Conservation (phyloP, 2,797 vertebrate species). For the Clarias fuscus region DNA sequence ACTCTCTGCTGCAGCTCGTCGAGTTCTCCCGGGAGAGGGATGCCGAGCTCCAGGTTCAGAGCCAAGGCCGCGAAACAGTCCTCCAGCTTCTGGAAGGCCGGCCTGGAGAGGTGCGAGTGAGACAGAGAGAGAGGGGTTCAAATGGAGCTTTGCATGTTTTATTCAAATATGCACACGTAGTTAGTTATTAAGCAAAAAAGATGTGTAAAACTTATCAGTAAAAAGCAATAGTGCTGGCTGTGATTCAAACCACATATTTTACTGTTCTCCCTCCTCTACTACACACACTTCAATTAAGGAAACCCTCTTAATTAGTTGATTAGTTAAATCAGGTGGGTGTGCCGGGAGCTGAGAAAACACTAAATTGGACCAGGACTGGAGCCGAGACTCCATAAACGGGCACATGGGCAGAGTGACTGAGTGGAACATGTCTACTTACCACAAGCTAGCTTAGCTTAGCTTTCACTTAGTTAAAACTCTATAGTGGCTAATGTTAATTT, state of each 20-base stretch:
- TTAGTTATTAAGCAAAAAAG: neutral
- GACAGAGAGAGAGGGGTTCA: neutral
- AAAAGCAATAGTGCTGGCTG: neutral
- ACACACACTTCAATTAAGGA: too few species aligned
- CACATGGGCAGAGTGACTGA: too few species aligned
- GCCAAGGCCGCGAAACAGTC: constrained; percentile 91
- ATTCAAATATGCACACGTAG: neutral
- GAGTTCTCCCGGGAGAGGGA: constrained; percentile 90
- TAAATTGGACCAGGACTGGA: too few species aligned
- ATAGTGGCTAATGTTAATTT: too few species aligned
- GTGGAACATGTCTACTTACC: too few species aligned
- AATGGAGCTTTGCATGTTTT: neutral
- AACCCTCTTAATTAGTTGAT: too few species aligned
- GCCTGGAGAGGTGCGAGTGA: constrained; percentile 69
- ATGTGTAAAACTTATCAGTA: neutral
- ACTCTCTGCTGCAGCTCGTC: constrained; percentile 90
- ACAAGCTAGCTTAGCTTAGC: too few species aligned
- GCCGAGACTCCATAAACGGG: too few species aligned
- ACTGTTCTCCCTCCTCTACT: too few species aligned
- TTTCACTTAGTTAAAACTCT: too few species aligned
- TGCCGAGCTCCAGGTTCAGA: constrained; percentile 89
- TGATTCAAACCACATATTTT: neutral
- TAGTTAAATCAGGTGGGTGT: too few species aligned
- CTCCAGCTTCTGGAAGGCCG: constrained; percentile 91
- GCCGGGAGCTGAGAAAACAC: too few species aligned